Evolutionary conservation across 2,113 vertebrate species (phyloP).

Genomic region (Aegithalos caudatus): DNA sequence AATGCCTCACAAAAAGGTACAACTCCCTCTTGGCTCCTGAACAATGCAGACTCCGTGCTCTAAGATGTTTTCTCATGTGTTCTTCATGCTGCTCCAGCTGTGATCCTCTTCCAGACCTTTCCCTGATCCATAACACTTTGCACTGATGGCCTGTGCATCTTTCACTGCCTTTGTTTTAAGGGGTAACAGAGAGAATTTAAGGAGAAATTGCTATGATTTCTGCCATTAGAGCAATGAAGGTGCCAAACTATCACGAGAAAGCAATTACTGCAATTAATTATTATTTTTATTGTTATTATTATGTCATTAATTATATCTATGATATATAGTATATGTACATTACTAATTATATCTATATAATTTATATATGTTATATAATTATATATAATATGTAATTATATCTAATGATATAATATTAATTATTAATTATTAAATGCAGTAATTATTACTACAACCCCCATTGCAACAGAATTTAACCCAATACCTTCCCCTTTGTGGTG

Average conservation of each 20-base stretch:
- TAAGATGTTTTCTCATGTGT: background rate
- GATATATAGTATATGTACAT: too few species aligned
- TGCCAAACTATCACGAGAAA: background rate
- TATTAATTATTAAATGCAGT: too few species aligned
- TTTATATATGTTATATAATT: too few species aligned
- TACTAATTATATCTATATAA: too few species aligned
- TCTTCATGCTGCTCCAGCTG: background rate
- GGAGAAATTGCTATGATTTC: background rate
- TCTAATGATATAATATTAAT: too few species aligned
- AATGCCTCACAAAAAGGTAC: background rate
- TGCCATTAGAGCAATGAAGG: background rate
- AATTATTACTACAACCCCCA: background rate
- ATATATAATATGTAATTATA: too few species aligned
- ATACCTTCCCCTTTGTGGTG: background rate
- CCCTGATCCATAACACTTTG: fast-evolving
- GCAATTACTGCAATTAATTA: background rate
- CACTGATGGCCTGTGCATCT: background rate
- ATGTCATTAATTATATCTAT: too few species aligned
- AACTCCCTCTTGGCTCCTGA: background rate
- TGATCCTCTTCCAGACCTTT: background rate
- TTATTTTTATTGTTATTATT: background rate
- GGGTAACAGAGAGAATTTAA: too few species aligned
- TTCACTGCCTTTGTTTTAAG: background rate
- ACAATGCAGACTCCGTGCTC: background rate
- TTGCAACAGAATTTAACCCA: background rate